These are phyloP conservation scores for Ormyrus pomaceus DNA, from an alignment of 2,888 invertebrate species.

Conservation along the genomic window DNA sequence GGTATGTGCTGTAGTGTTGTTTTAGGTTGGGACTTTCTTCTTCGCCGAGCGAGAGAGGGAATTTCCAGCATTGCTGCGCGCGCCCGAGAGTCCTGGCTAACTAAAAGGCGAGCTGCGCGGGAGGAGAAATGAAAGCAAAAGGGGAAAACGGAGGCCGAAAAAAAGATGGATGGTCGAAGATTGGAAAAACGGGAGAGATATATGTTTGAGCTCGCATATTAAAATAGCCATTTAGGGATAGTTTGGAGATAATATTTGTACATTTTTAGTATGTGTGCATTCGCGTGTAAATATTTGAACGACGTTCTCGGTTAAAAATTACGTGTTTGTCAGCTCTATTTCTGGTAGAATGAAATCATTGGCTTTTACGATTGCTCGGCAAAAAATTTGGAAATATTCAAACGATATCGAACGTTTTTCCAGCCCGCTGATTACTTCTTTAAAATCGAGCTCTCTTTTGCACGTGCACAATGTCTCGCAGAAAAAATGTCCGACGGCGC, in stretches of 20 bases:
- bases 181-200: neutral
- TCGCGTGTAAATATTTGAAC: neutral
- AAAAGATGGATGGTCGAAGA: neutral
- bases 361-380: too few relatives aligned
- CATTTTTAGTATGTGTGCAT: neutral
- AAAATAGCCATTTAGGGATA: too few relatives aligned
- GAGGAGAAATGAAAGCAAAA: neutral
- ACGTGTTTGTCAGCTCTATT: too few relatives aligned
- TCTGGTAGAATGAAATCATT: too few relatives aligned
- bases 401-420: too few relatives aligned
- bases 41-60: neutral
- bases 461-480: too few relatives aligned
- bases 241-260: neutral
- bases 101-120: neutral
- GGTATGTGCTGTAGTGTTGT: neutral
- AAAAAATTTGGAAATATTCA: neutral
- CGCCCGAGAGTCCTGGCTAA: neutral
- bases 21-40: slow-evolving; percentile 25
- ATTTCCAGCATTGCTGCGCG: neutral
- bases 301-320: too few relatives aligned
- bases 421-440: too few relatives aligned
- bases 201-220: neutral
- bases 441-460: too few relatives aligned
- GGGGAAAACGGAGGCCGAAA: neutral
- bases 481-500: too few relatives aligned